Evolutionary conservation across 1,140 invertebrate species (phyloP).

Genomic region (Nixonia krombeini): DNA sequence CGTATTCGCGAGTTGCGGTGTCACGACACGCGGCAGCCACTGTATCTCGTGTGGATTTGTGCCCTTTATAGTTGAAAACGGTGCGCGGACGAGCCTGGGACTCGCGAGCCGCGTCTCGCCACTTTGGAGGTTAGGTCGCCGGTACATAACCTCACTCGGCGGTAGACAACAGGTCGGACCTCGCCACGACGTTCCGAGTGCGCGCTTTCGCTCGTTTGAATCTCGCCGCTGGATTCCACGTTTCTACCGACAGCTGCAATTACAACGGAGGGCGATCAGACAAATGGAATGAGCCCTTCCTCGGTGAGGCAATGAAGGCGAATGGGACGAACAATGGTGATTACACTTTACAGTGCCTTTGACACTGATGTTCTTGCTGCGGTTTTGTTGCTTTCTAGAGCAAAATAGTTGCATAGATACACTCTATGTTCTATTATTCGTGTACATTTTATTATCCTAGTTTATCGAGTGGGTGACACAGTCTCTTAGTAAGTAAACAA

Average conservation of each 20-base stretch:
- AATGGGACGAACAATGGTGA: constrained; percentile 72
- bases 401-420: too few relatives aligned
- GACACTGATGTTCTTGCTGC: background rate
- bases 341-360: constrained; percentile 34
- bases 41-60: too few relatives aligned
- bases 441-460: too few relatives aligned
- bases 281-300: constrained; percentile 64
- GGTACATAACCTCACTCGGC: constrained; percentile 62
- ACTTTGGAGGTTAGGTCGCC: constrained; percentile 66
- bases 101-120: constrained; percentile 31
- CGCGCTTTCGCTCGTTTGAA: constrained; percentile 43
- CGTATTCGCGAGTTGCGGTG: background rate
- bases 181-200: constrained; percentile 37
- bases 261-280: constrained; percentile 41
- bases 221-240: constrained; percentile 24
- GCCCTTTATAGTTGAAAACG: too few relatives aligned
- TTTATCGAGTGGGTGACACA: too few relatives aligned
- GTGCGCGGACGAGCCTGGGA: constrained; percentile 35
- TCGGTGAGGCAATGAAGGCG: constrained; percentile 66
- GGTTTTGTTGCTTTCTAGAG: background rate
- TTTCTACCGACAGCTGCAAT: background rate
- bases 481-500: too few relatives aligned
- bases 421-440: too few relatives aligned
- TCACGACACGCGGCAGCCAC: background rate
- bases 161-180: background rate